Base-by-base conservation (phyloP, 1,140 invertebrate species). In the Mercenaria mercenaria region DNA sequence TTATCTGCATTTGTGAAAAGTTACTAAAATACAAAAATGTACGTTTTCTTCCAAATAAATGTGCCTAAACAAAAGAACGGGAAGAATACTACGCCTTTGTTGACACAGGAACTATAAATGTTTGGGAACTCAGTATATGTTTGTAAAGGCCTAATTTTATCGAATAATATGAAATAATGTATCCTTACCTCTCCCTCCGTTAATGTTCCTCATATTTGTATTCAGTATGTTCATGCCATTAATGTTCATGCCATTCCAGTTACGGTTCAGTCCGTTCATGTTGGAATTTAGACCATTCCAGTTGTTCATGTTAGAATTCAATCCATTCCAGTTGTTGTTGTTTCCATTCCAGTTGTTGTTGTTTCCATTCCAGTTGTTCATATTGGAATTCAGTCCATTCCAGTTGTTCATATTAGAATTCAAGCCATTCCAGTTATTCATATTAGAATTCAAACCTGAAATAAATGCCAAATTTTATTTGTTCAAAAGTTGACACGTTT, bases 151-250 rank as follows among this genome's bases (percentile, higher is more conserved):
- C n/a, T n/a, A n/a, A n/a, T n/a, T n/a, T n/a, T n/a, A n/a, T n/a
- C n/a, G n/a, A n/a, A n/a, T n/a, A 18, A 20, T 6, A 18, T 6
- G 15, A 74, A 74, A 43, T 74, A 10, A 74, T 8, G 23, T 32
- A 32, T 15, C 32, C 76, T 56, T 37, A 79, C 76, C 76, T 79
- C 76, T 50, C 13, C 76, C 76, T 37, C 76, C 50, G 26, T 79
- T 79, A 18, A 79, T 37, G 23, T 79, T 79, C 56, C 76, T n/a
- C 76, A 79, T 79, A 29, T 79, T 79, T 52, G 76, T 79, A 56
- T 79, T 79, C 32, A 79, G 50, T 56, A 32, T 34, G 52, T 77
- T 79, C 32, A 34, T 50, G 29, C 34, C 34, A 20, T 32, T 79
- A 20, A 20, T n/a, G 20, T 79, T 79, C 43, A 79, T 52, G 18